Conservation (phyloP, 2,113 vertebrate genomes). For the Prinia subflava region DNA sequence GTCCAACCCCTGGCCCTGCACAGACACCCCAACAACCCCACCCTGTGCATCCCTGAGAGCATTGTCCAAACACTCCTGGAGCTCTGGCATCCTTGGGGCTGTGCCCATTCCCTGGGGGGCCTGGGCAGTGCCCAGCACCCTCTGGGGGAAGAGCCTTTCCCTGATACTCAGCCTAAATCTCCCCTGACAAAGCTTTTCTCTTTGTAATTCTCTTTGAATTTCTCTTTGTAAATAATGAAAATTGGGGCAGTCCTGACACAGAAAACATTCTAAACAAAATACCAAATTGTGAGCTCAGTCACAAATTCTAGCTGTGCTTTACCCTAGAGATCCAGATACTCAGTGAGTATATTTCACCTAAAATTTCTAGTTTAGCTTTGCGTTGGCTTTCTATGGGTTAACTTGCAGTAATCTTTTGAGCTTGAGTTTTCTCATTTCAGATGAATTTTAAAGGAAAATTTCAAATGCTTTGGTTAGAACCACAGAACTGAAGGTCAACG, state of each 20-base stretch:
- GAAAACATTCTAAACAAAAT: not conserved
- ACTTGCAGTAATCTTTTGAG: not conserved
- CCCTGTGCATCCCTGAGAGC: rapidly evolving
- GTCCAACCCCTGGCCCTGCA: not conserved
- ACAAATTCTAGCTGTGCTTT: not conserved
- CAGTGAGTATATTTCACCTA: not conserved
- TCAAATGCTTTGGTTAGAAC: not conserved
- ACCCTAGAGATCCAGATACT: not conserved
- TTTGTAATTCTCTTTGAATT: not conserved
- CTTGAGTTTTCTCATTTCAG: not conserved
- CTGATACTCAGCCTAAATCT: rapidly evolving
- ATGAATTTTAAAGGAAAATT: not conserved
- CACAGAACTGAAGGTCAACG: not conserved
- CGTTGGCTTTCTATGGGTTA: not conserved
- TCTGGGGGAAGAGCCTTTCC: not conserved
- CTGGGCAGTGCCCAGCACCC: not conserved
- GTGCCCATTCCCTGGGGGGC: not conserved
- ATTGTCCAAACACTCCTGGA: rapidly evolving
- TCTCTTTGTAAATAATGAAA: not conserved
- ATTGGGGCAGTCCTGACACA: not conserved
- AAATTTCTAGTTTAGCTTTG: not conserved
- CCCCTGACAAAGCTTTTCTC: not conserved
- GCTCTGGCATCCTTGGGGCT: not conserved
- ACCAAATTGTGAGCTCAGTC: not conserved
- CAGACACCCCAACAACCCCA: not conserved